Conservation (phyloP, 2,888 invertebrate species). For the Himalopsyche japonica region DNA sequence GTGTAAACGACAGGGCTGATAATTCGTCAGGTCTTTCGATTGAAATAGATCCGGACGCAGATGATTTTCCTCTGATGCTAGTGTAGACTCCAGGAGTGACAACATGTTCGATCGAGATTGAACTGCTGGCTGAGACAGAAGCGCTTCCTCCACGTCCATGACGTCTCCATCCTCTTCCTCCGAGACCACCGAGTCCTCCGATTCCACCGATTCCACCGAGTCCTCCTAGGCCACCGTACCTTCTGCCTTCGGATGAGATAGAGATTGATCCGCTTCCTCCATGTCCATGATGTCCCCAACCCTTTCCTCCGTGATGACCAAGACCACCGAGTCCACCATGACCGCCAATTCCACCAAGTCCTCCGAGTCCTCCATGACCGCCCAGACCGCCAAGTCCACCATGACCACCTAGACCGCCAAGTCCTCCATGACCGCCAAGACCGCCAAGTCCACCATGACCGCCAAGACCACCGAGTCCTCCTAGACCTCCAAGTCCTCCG, state of each 20-base stretch:
- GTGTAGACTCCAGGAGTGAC: neutral
- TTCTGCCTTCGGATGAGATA: neutral
- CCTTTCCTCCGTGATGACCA: neutral
- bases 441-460: constrained; percentile 1
- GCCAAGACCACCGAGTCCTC: neutral
- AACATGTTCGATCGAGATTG: constrained; percentile 5
- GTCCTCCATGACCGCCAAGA: neutral
- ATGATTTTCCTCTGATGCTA: neutral
- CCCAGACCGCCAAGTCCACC: neutral
- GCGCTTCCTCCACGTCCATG: neutral
- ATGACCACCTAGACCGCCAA: neutral
- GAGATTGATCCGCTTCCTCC: neutral
- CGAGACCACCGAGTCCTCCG: neutral
- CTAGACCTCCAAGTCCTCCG: neutral
- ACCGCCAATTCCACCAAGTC: neutral
- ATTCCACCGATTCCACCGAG: neutral
- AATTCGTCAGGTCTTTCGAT: neutral
- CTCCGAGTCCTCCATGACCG: neutral
- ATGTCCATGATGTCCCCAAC: constrained; percentile 1
- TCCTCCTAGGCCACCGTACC: neutral
- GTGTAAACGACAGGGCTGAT: constrained; percentile 8
- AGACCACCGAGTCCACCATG: constrained; percentile 1
- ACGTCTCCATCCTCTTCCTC: no score
- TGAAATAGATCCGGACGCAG: neutral
- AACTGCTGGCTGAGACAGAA: neutral